A percentile compares a stretch with the other conserved stretches of the same genome.
These are phyloP conservation scores for Bedellia somnulentella DNA, from an alignment of 2,888 invertebrate species.

Conservation along the genomic window DNA sequence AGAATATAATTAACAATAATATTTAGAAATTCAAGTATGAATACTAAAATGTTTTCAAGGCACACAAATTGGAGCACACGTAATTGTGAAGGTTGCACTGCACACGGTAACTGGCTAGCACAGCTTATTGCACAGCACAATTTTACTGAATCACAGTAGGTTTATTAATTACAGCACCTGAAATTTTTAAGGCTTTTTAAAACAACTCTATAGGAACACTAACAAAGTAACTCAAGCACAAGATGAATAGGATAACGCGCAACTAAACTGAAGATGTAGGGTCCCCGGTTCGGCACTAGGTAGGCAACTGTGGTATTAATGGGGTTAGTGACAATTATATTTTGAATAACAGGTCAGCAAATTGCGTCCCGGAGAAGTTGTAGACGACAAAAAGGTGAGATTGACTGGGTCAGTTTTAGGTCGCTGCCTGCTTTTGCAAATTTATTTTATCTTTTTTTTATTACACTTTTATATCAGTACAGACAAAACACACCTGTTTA, in stretches of 20 bases:
- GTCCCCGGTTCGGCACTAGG: constrained; percentile 48
- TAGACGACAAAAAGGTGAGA: constrained; percentile 93
- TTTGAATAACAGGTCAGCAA: constrained; percentile 74
- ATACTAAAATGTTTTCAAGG: no score
- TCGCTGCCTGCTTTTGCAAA: constrained; percentile 56
- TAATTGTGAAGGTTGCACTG: constrained; percentile 25
- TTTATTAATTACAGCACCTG: no score
- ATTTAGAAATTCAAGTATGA: no score
- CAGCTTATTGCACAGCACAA: constrained; percentile 42
- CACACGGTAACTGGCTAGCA: no score
- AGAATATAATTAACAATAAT: no score
- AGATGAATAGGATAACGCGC: constrained; percentile 39
- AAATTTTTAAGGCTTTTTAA: no score
- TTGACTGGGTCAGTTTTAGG: constrained; percentile 51
- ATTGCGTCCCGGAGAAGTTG: constrained; percentile 91
- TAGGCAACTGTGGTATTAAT: constrained; percentile 22
- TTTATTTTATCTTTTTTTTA: constrained; percentile 28
- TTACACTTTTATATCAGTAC: constrained; percentile 20
- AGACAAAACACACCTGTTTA: constrained; percentile 5
- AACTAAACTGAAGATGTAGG: constrained; percentile 28
- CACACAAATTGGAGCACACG: constrained; percentile 39
- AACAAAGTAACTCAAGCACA: constrained; percentile 53
- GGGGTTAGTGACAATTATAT: constrained; percentile 48
- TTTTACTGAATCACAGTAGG: no score
- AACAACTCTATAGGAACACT: no score